phyloP scores from a whole-genome alignment of 2,888 invertebrate species.

The Eucriotettix oculatus region DNA sequence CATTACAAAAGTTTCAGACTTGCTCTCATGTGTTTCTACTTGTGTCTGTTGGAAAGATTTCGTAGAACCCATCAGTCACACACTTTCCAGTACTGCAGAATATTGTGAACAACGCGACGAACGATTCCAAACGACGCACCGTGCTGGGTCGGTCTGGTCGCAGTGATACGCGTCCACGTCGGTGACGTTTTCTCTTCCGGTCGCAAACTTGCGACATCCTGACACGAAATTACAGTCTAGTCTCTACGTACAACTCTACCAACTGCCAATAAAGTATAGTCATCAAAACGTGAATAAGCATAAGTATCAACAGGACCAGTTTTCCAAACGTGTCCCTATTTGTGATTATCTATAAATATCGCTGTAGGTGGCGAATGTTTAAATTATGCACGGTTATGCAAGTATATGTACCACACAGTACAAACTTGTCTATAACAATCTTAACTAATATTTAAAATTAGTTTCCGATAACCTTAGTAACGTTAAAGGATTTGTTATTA shows the following conservation, averaged over 20 bases:
- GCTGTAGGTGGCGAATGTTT: not conserved
- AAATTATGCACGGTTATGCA: not conserved
- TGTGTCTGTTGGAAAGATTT: not conserved
- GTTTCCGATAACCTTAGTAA: too few relatives aligned
- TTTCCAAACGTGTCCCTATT: not conserved
- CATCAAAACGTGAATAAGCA: not conserved
- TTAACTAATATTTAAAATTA: too few relatives aligned
- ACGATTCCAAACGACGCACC: not conserved
- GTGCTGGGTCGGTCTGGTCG: not conserved
- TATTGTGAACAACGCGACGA: not conserved
- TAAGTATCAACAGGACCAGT: not conserved
- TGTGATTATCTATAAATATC: not conserved
- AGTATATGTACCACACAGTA: not conserved
- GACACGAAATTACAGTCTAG: not conserved
- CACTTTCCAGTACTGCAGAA: not conserved
- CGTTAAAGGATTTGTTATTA: too few relatives aligned
- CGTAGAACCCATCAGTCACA: not conserved
- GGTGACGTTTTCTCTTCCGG: not conserved
- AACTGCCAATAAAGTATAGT: not conserved
- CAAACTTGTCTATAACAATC: not conserved
- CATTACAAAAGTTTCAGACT: not conserved
- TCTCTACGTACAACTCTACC: not conserved
- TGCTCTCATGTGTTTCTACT: not conserved
- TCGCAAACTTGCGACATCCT: not conserved
- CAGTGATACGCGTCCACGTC: not conserved